Evolutionary conservation across 2,888 invertebrate genomes (phyloP).

Genomic region (Drosophila diplacantha): DNA sequence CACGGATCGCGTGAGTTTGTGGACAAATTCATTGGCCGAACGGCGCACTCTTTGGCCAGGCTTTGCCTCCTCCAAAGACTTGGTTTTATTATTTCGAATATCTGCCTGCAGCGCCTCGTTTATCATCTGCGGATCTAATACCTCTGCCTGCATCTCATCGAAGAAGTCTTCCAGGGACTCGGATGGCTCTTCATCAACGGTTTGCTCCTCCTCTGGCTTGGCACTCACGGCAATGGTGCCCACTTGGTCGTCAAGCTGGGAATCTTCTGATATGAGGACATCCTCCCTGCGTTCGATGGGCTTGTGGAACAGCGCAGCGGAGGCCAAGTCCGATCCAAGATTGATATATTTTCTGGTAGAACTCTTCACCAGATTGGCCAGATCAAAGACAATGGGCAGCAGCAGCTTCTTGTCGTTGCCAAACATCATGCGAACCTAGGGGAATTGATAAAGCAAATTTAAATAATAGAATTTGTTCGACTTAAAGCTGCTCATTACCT

Average conservation of each 20-base stretch:
- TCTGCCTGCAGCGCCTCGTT: conserved; percentile 66
- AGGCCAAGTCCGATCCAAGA: conserved; percentile 50
- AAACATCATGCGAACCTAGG: conserved; percentile 81
- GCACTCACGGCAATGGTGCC: conserved; percentile 52
- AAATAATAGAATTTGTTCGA: not conserved
- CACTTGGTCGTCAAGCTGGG: conserved; percentile 44
- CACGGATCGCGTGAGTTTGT: conserved; percentile 73
- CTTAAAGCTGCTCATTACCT: conserved; percentile 77
- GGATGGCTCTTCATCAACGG: conserved; percentile 20
- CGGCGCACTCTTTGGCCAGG: conserved; percentile 51
- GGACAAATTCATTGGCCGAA: conserved; percentile 66
- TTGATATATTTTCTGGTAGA: conserved; percentile 76
- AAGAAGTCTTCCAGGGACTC: conserved; percentile 69
- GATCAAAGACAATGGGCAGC: conserved; percentile 82
- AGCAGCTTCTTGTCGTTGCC: conserved; percentile 80
- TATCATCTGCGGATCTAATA: conserved; percentile 72
- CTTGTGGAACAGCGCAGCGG: conserved; percentile 38
- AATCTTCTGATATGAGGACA: conserved; percentile 52
- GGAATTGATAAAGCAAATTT: not conserved
- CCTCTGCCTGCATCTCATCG: conserved; percentile 62
- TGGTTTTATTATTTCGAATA: conserved; percentile 3
- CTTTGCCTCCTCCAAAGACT: not conserved
- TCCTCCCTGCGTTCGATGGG: conserved; percentile 52
- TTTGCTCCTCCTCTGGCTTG: conserved; percentile 21
- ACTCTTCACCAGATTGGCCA: conserved; percentile 81